Conservation (phyloP, 92 coral and sea anemone species). For the Zoanthus sociatus region DNA sequence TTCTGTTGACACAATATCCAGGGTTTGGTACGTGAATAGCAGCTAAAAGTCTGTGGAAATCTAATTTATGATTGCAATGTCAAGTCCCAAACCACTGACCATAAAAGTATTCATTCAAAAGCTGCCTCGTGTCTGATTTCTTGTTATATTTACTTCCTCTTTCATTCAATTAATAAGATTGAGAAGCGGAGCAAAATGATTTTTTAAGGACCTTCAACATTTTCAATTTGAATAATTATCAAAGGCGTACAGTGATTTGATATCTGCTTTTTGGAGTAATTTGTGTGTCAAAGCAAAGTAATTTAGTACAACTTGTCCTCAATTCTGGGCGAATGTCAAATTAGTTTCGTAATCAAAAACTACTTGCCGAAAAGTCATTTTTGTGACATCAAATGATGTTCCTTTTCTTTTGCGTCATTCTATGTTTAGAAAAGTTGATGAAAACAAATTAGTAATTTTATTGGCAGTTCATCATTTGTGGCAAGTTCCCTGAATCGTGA, state of each 20-base stretch:
- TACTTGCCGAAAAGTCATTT: conserved; percentile 47
- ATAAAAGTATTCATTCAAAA: conserved; percentile 16
- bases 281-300: conserved; percentile 34
- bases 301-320: background rate
- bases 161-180: conserved; percentile 22
- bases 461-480: conserved; percentile 12
- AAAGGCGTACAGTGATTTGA: conserved; percentile 18
- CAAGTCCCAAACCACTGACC: conserved; percentile 31
- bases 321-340: conserved; percentile 37
- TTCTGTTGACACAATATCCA: conserved; percentile 73
- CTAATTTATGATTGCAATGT: conserved; percentile 52
- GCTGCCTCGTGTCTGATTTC: conserved; percentile 43
- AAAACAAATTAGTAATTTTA: conserved; percentile 36
- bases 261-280: conserved; percentile 10
- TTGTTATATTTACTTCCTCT: conserved; percentile 28
- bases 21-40: conserved; percentile 64
- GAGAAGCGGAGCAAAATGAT: conserved; percentile 29
- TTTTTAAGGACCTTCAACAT: conserved; percentile 6
- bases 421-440: conserved; percentile 43
- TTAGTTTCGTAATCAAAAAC: conserved; percentile 34
- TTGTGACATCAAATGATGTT: conserved; percentile 48
- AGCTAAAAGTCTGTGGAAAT: conserved; percentile 72
- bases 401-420: conserved; percentile 40
- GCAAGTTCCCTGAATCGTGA: background rate
- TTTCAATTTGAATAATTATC: conserved; percentile 19